Base-by-base conservation (phyloP, 2,113 vertebrate genomes). In the Lucifuga dentata region DNA sequence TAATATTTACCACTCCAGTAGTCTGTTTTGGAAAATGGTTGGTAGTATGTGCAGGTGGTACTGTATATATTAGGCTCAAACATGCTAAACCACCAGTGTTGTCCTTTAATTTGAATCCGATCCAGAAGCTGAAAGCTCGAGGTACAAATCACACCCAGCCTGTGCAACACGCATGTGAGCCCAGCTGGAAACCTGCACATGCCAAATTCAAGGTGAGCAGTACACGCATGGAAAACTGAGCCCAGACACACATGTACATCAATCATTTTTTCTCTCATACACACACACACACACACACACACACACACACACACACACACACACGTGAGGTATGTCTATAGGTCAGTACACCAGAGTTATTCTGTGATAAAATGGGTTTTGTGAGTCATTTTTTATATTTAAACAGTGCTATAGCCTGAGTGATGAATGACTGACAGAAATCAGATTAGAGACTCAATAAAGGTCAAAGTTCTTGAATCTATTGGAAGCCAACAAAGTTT, bases 21-120 rank as follows among this genome's bases (percentile, higher is more conserved):
- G n/a, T n/a, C n/a, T n/a, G n/a, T n/a, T n/a, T n/a, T n/a, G n/a
- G n/a, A n/a, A n/a, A n/a, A n/a, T n/a, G n/a, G n/a, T n/a, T n/a
- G n/a, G n/a, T n/a, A n/a, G n/a, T n/a, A n/a, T n/a, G n/a, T n/a
- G n/a, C n/a, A n/a, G n/a, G n/a, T n/a, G n/a, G n/a, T n/a, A n/a
- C n/a, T n/a, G n/a, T n/a, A n/a, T n/a, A n/a, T n/a, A n/a, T n/a
- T n/a, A n/a, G n/a, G n/a, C n/a, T n/a, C n/a, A n/a, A n/a, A n/a
- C n/a, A n/a, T n/a, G n/a, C n/a, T n/a, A n/a, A n/a, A n/a, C n/a
- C n/a, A n/a, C n/a, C n/a, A n/a, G n/a, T n/a, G n/a, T n/a, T n/a
- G n/a, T n/a, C n/a, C n/a, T n/a, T n/a, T n/a, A 43, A 62, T 53
- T 40, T 35, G 21, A 39, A 58, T 40, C 40, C 61, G 57, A 68